Base-by-base conservation (phyloP, 23 tunicate genomes). In the Trididemnum nubilum region DNA sequence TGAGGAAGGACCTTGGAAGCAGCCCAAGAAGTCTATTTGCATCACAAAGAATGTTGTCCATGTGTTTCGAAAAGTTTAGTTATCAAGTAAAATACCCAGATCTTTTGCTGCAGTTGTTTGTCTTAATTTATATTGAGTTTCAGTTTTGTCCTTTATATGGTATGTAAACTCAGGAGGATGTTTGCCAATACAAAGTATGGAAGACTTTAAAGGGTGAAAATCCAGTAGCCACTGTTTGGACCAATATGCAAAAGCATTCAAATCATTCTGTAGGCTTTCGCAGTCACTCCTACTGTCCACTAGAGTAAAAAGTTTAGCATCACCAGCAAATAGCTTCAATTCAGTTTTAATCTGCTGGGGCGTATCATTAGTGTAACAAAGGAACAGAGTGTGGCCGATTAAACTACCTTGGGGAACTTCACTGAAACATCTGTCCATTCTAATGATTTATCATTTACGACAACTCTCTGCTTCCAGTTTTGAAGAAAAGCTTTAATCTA, bases 381-480 rank as follows among this genome's bases (percentile, higher is more conserved):
- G 71, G 71, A 64, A 64, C 19, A 64, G 32, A 64, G 31, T 25
- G 21, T 12, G 71, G 71, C 71, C 71, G 7, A 64, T 5, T n/a
- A 64, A 12, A 25, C 31, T 25, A 28, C 71, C 71, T 28, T 64
- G 71, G 12, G 71, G 71, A 28, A 64, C 71, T 5, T n/a, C 71
- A 7, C 31, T 5, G 31, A 9, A 64, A 64, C 71, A 64, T 5
- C 5, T 5, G 32, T 5, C 30, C 30, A 64, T 26, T 26, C 30
- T 26, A n/a, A 64, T 26, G 71, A 5, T 64, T 64, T 21, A 28
- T 28, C n/a, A 64, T 64, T 28, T 21, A 64, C 12, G 7, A 64
- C n/a, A 5, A 64, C 71, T 64, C 31, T 28, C 71, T 64, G 71
- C 9, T 28, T 7, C 21, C 71, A n/a, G n/a, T 64, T 7, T 5